A percentile compares a stretch with the other conserved stretches of the same genome.
Evolutionary conservation across 64 coral and sea anemone genomes (phyloP).

Genomic region (Stichodactyla mertensii): DNA sequence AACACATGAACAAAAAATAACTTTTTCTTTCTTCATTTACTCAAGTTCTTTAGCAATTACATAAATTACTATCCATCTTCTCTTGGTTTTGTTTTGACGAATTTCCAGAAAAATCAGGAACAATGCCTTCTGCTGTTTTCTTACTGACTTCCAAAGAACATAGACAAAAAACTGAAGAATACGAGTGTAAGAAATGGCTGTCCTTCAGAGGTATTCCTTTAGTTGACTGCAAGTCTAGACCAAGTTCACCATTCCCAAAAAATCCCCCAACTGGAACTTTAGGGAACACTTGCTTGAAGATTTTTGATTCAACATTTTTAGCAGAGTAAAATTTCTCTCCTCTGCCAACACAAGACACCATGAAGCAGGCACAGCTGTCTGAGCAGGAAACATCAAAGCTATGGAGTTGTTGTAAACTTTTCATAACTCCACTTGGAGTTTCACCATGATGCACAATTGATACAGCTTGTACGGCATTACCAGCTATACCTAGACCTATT

Average conservation of each 20-base stretch:
- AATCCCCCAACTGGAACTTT: conserved; percentile 74
- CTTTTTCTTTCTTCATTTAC: no score
- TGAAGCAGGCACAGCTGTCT: conserved; percentile 75
- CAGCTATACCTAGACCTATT: conserved; percentile 68
- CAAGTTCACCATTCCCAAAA: conserved; percentile 93
- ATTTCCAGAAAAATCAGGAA: not conserved
- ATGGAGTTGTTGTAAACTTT: conserved; percentile 52
- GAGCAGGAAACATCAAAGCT: conserved; percentile 42
- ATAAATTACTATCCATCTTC: not conserved
- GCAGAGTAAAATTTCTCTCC: conserved; percentile 78
- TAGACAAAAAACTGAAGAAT: conserved; percentile 89
- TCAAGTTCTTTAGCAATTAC: no score
- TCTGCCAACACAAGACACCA: conserved; percentile 86
- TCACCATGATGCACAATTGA: conserved; percentile 92
- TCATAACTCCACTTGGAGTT: conserved; percentile 43
- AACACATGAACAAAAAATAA: no score
- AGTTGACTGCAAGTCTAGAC: conserved; percentile 78
- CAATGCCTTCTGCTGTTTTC: not conserved
- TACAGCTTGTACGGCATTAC: conserved; percentile 63
- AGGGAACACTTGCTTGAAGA: conserved; percentile 85
- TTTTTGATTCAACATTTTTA: conserved; percentile 83
- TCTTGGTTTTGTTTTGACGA: not conserved
- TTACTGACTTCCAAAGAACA: conserved; percentile 51
- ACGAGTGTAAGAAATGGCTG: conserved; percentile 84
- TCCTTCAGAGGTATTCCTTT: conserved; percentile 68